Base-by-base conservation (phyloP, 2,888 invertebrate genomes). In the Cephus pulcher region DNA sequence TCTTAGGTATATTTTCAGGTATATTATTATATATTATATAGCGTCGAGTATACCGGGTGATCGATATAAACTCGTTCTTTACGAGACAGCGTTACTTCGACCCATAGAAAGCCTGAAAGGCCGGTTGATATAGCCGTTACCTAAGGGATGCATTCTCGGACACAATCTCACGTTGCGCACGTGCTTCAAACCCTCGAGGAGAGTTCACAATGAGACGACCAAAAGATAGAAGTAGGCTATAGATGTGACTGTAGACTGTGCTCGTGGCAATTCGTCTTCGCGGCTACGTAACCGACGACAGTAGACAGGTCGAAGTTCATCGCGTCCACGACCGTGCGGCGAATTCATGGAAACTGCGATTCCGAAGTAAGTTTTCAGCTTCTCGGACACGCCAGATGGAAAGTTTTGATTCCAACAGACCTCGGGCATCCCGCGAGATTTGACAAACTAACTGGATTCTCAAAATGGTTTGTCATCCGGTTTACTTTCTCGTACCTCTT, bases 401-500 rank as follows among this genome's bases (percentile, higher is more conserved):
- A 85, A 85, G 81, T 85, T 85, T 85, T 83, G 83, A 85, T 85
- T 85, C 81, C 81, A 85, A 84, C 82, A 79, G 82, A 78, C 80
- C 81, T 80, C 81, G 76, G 74, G 76, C 74, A 73, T 80, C 79
- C 79, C 15, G 75, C 78, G 80, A 80, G 77, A 80, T 81, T 33
- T 77, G 77, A 80, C 78, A 69, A 81, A 81, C 80, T 81, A 84
- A 82, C 82, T 78, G 80, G 73, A 81, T 84, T 83, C 81, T 80
- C 79, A 80, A 79, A 82, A 83, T 77, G 76, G 79, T 79, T 80
- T 34, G 73, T 74, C 76, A 77, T 78, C 73, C n/a, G 56, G 33
- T 23, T n/a, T 74, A 32, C 37, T 74, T 30, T 34, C 37, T 76
- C 56, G 33, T 69, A 34, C n/a, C 32, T 75, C 34, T 32, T 75